Conservation (phyloP, 2,888 invertebrate species). For the Melanostoma scalare region DNA sequence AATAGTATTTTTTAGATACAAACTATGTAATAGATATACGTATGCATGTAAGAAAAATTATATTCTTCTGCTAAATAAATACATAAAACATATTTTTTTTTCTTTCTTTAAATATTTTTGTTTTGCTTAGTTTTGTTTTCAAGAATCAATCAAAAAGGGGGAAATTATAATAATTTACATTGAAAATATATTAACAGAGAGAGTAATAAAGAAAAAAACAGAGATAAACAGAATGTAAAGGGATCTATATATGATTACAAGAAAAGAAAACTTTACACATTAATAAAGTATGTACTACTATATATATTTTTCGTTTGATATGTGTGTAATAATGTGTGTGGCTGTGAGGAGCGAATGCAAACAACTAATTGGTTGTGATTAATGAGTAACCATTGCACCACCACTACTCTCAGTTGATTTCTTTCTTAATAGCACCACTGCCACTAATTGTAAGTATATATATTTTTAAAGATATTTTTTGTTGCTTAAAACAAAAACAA, state of each 20-base stretch:
- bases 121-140: slow-evolving; percentile 5
- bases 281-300: slow-evolving; percentile 33
- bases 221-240: slow-evolving; percentile 31
- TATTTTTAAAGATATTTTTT: slow-evolving; percentile 9
- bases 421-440: slow-evolving; percentile 52
- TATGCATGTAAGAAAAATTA: slow-evolving; percentile 51
- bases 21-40: slow-evolving; percentile 52
- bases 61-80: slow-evolving; percentile 50
- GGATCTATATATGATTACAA: slow-evolving; percentile 46
- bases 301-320: slow-evolving; percentile 43
- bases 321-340: slow-evolving; percentile 49
- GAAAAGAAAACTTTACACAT: slow-evolving; percentile 39
- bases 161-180: slow-evolving; percentile 50
- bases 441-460: slow-evolving; percentile 30
- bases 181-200: slow-evolving; percentile 22
- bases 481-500: slow-evolving; percentile 11
- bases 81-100: slow-evolving; percentile 44
- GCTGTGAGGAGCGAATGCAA: slow-evolving; percentile 34
- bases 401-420: slow-evolving; percentile 25
- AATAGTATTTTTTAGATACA: slow-evolving; percentile 49
- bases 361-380: not conserved
- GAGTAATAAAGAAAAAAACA: slow-evolving; percentile 35
- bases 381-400: slow-evolving; percentile 10
- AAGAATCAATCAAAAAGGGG: slow-evolving; percentile 31
- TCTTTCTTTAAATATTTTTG: slow-evolving; percentile 28